Evolutionary conservation across 2,888 invertebrate genomes (phyloP).

Genomic region (Ctena decussata): DNA sequence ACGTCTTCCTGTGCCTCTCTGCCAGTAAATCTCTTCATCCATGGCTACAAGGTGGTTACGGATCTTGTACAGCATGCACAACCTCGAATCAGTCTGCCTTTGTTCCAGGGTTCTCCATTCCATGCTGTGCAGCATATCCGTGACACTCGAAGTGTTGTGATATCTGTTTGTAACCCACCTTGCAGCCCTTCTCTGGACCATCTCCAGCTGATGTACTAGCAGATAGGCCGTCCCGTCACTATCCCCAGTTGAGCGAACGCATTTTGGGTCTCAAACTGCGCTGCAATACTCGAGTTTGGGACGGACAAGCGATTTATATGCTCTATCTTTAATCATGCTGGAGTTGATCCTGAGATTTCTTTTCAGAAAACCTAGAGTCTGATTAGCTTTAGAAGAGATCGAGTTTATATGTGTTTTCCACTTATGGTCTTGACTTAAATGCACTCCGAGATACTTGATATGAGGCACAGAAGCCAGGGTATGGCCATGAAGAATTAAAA

Average conservation of each 20-base stretch:
- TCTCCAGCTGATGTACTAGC: background rate
- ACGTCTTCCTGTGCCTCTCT: slow-evolving; percentile 13
- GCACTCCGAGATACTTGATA: background rate
- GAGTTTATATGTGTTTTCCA: slow-evolving; percentile 7
- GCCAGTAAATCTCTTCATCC: background rate
- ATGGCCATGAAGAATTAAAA: slow-evolving; percentile 2
- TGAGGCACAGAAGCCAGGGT: background rate
- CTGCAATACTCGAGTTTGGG: slow-evolving; percentile 2
- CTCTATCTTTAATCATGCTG: background rate
- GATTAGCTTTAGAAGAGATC: slow-evolving; percentile 13
- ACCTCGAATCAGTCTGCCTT: background rate
- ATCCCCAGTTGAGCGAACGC: background rate
- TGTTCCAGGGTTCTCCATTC: slow-evolving; percentile 4
- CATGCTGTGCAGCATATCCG: background rate
- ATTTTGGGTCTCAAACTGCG: slow-evolving; percentile 2
- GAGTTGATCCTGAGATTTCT: slow-evolving; percentile 3
- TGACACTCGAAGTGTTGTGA: background rate
- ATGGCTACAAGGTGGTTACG: background rate
- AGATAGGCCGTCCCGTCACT: background rate
- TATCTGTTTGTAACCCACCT: background rate
- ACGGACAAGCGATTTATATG: background rate
- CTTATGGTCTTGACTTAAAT: background rate
- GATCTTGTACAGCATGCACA: background rate
- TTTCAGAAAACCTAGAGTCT: slow-evolving; percentile 15
- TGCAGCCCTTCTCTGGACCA: slow-evolving; percentile 12